These are phyloP conservation scores for Andricus grossulariae DNA, from an alignment of 1,140 invertebrate genomes.

Conservation along the genomic window DNA sequence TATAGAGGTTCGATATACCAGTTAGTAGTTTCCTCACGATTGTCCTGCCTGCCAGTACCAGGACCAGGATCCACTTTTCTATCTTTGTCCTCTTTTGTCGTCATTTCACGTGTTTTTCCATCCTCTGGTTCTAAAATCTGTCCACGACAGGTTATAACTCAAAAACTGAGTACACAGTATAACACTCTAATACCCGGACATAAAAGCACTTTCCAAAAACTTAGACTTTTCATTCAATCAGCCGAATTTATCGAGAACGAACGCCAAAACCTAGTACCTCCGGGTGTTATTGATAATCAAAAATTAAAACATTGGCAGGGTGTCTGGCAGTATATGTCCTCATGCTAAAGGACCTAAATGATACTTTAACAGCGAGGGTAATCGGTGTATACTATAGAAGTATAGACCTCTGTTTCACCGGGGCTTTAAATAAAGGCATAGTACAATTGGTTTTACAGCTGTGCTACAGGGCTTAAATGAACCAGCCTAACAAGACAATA, in stretches of 20 bases:
- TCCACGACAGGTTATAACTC: conserved; percentile 9
- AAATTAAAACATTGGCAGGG: no score
- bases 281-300: no score
- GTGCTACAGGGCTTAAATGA: no score
- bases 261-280: not conserved
- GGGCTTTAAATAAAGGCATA: no score
- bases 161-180: not conserved
- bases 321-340: no score
- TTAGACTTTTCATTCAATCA: not conserved
- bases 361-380: no score
- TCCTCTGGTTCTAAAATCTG: conserved; percentile 4
- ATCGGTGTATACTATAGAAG: no score
- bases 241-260: not conserved
- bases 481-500: no score
- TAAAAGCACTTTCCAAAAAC: not conserved
- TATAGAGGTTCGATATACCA: conserved; percentile 15
- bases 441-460: no score
- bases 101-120: not conserved
- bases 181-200: not conserved
- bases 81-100: conserved; percentile 1
- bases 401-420: no score
- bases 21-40: conserved; percentile 19
- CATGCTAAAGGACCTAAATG: no score
- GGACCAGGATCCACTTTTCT: not conserved
- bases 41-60: not conserved